These are phyloP conservation scores for Phyllotreta striolata DNA, from an alignment of 2,888 invertebrate genomes.

Conservation along the genomic window DNA sequence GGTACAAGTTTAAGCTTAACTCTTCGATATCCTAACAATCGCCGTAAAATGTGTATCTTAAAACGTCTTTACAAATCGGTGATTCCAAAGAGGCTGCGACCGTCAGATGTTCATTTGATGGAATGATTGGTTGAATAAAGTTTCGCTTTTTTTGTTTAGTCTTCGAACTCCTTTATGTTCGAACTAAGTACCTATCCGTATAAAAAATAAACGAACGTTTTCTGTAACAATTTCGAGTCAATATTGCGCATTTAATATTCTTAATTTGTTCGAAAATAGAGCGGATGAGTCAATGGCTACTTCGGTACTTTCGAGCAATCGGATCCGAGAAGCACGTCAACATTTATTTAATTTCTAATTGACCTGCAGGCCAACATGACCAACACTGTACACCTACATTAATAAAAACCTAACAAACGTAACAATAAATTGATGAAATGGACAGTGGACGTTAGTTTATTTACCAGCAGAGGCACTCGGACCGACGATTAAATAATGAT, in stretches of 20 bases:
- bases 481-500: constrained; percentile 6
- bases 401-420: constrained; percentile 41
- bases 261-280: too few relatives aligned
- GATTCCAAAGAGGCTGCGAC: constrained; percentile 49
- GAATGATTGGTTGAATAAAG: constrained; percentile 32
- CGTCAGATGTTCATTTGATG: constrained; percentile 45
- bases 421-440: constrained; percentile 36
- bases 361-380: constrained; percentile 62
- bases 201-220: too few relatives aligned
- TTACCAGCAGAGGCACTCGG: constrained; percentile 23
- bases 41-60: constrained; percentile 50
- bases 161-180: too few relatives aligned
- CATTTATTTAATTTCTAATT: constrained; percentile 59
- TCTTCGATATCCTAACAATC: constrained; percentile 47
- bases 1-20: constrained; percentile 45
- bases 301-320: constrained; percentile 6
- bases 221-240: too few relatives aligned
- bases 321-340: constrained; percentile 54
- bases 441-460: constrained; percentile 16
- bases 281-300: constrained; percentile 41
- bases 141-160: constrained; percentile 9
- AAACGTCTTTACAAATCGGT: constrained; percentile 60
- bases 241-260: too few relatives aligned
- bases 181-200: too few relatives aligned
- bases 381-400: constrained; percentile 57